Conservation (phyloP, 2,888 invertebrate species). For the Eupithecia insigniata region DNA sequence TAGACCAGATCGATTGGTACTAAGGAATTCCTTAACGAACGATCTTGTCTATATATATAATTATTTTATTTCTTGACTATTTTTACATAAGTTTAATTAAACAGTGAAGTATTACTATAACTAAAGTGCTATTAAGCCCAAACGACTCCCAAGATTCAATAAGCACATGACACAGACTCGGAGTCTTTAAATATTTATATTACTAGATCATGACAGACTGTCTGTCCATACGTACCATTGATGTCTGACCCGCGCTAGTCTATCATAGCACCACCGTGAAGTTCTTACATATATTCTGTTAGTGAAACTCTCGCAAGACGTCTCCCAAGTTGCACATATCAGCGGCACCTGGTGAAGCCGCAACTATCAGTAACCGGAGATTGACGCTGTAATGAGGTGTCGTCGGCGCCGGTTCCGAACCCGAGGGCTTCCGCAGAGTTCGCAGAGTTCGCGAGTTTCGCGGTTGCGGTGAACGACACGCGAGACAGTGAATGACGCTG, state of each 20-base stretch:
- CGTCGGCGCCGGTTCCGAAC: slow-evolving; percentile 12
- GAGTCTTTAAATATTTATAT: neutral
- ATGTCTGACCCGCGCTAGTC: neutral
- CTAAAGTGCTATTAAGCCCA: neutral
- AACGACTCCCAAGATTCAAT: neutral
- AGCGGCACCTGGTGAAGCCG: slow-evolving; percentile 14
- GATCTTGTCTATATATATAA: too few species aligned
- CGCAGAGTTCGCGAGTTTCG: slow-evolving; percentile 11
- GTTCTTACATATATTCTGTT: neutral
- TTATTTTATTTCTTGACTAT: neutral
- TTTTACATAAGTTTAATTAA: neutral
- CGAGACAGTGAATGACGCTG: slow-evolving; percentile 5
- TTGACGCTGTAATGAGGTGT: slow-evolving; percentile 29
- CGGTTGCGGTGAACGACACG: slow-evolving; percentile 13
- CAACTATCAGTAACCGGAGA: slow-evolving; percentile 27
- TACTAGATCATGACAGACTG: neutral
- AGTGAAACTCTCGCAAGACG: neutral
- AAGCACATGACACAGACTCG: neutral
- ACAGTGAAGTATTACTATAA: too few species aligned
- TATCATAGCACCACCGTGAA: too few species aligned
- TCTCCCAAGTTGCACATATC: slow-evolving; percentile 8
- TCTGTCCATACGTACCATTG: neutral
- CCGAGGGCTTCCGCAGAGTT: slow-evolving; percentile 12
- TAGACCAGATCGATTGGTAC: too few species aligned
- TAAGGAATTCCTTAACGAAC: too few species aligned